These are phyloP conservation scores for Drosophila ercepeae DNA, from an alignment of 1,140 invertebrate species.

Conservation along the genomic window DNA sequence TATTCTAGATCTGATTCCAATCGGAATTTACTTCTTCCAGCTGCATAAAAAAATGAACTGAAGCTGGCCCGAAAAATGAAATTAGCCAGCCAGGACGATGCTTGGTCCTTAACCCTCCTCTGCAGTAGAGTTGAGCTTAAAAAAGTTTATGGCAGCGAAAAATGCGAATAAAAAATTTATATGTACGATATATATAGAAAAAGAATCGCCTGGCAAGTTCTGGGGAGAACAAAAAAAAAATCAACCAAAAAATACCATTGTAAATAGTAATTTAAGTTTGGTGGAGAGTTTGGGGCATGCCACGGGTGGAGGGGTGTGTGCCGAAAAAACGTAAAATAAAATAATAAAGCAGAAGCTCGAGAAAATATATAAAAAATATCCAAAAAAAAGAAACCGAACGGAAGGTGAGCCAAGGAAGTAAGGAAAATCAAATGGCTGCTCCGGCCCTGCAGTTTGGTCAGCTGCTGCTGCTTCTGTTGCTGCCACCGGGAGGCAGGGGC, in stretches of 20 bases:
- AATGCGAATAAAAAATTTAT: slow-evolving; percentile 53
- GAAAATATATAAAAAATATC: neutral
- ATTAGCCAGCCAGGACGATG: slow-evolving; percentile 51
- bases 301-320: slow-evolving; percentile 50
- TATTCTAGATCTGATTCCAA: slow-evolving; percentile 32
- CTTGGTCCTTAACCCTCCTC: slow-evolving; percentile 10
- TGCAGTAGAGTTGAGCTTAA: slow-evolving; percentile 14
- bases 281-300: slow-evolving; percentile 10
- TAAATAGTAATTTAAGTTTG: slow-evolving; percentile 82
- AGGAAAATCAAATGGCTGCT: slow-evolving; percentile 71
- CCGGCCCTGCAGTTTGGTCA: slow-evolving; percentile 13
- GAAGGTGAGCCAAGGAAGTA: slow-evolving; percentile 73
- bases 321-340: slow-evolving; percentile 47
- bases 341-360: slow-evolving; percentile 36
- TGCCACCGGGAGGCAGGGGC: neutral
- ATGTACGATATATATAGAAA: slow-evolving; percentile 15
- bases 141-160: slow-evolving; percentile 62
- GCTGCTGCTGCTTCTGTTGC: neutral
- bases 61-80: slow-evolving; percentile 57
- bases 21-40: slow-evolving; percentile 43
- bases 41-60: slow-evolving; percentile 50
- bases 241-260: slow-evolving; percentile 63
- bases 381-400: slow-evolving; percentile 50
- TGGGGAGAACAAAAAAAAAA: slow-evolving; percentile 28
- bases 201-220: slow-evolving; percentile 48